A percentile compares a stretch with the other conserved stretches of the same genome.
Conservation (phyloP, 2,113 vertebrate genomes). For the Thunnus maccoyii region DNA sequence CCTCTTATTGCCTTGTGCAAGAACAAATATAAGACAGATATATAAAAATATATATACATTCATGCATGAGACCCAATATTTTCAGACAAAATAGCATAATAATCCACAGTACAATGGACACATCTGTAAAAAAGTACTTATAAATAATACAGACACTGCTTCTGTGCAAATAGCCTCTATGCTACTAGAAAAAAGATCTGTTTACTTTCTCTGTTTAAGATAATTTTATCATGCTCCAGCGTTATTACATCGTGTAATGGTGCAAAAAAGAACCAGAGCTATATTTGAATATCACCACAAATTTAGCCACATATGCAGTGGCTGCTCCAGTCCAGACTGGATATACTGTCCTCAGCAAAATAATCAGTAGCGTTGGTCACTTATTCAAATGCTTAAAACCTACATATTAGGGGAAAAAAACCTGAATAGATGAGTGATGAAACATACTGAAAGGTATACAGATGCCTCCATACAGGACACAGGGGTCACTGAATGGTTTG, state of each 20-base stretch:
- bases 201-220: not conserved
- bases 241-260: not conserved
- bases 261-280: too few species aligned
- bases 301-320: not conserved
- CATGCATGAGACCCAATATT: not conserved
- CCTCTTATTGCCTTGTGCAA: too few species aligned
- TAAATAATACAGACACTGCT: not conserved
- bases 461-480: too few species aligned
- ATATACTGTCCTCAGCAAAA: too few species aligned
- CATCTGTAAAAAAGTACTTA: conserved; percentile 10
- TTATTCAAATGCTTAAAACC: too few species aligned
- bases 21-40: too few species aligned
- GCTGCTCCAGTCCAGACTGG: not conserved
- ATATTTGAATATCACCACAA: not conserved
- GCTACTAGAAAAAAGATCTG: not conserved
- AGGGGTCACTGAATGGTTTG: too few species aligned
- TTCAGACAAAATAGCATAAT: not conserved
- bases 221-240: not conserved
- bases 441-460: too few species aligned
- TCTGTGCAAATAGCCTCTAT: not conserved
- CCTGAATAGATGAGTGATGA: too few species aligned
- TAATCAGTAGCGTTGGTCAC: too few species aligned
- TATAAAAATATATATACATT: too few species aligned
- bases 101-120: not conserved
- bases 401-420: too few species aligned